Conservation (phyloP, 2,113 vertebrate genomes). For the Emydocephalus ijimae region DNA sequence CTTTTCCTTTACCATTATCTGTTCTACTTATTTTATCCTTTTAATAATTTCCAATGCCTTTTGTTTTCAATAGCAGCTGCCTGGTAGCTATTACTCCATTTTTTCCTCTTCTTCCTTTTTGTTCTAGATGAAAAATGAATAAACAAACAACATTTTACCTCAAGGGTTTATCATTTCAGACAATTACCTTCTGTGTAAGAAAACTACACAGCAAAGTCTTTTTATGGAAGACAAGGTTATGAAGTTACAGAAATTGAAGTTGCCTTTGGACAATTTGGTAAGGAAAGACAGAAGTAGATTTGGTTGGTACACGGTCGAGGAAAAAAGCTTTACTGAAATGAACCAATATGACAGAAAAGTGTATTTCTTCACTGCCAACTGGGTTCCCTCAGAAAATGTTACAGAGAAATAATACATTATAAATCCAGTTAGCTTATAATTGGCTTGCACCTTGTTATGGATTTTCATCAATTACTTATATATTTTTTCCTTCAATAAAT, state of each 20-base stretch:
- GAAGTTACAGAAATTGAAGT: constrained; percentile 9
- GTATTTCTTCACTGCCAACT: neutral
- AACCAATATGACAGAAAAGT: neutral
- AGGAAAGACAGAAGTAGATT: neutral
- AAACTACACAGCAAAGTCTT: neutral
- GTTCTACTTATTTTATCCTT: neutral
- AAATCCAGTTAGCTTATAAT: neutral
- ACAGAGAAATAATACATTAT: neutral
- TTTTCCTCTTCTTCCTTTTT: neutral
- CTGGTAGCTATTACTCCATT: neutral
- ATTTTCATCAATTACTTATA: neutral
- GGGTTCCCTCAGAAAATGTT: neutral
- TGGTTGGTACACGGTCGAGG: neutral
- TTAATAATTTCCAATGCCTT: neutral
- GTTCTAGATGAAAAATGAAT: neutral
- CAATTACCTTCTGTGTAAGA: constrained; percentile 12
- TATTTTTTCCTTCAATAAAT: neutral
- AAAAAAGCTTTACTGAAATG: constrained; percentile 3
- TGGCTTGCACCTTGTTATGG: neutral
- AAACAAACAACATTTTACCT: neutral
- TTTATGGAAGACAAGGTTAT: constrained; percentile 6
- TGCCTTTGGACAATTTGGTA: constrained; percentile 15
- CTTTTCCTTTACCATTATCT: neutral
- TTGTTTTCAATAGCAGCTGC: neutral
- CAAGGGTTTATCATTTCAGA: constrained; percentile 2